phyloP scores from a whole-genome alignment of 2,113 vertebrate genomes.

The Ailuropoda melanoleuca region DNA sequence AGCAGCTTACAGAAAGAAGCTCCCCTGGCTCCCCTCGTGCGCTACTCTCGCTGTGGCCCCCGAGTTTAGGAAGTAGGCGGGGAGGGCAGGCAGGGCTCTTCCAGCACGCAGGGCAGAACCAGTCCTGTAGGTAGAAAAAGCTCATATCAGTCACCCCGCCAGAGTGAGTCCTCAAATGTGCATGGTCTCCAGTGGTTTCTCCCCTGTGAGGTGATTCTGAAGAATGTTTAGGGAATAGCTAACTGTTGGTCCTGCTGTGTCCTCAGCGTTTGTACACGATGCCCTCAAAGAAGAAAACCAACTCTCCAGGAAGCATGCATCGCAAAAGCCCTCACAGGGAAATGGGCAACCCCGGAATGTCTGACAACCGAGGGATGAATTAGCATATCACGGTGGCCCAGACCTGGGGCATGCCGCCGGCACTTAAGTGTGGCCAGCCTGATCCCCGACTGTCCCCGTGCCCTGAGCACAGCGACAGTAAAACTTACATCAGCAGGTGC shows the following conservation, averaged over 20 bases:
- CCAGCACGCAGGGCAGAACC: neutral
- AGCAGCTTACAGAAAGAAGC: neutral
- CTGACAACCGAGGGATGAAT: neutral
- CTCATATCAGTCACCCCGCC: neutral
- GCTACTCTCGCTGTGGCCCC: neutral
- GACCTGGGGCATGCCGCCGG: fast-evolving
- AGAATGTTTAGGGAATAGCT: neutral
- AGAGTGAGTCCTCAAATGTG: neutral
- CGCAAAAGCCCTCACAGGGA: neutral
- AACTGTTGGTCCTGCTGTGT: no score
- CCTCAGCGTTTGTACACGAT: neutral
- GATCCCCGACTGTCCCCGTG: fast-evolving
- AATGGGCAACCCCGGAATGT: neutral
- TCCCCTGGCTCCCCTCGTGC: neutral
- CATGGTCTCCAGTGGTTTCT: neutral
- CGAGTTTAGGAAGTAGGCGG: neutral
- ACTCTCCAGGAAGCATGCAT: neutral
- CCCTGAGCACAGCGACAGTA: neutral
- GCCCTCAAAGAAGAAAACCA: neutral
- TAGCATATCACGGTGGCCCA: no score
- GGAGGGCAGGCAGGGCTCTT: neutral
- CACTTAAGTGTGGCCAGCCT: neutral
- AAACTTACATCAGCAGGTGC: neutral
- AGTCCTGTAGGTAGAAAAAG: neutral
- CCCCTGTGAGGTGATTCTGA: neutral